These are phyloP conservation scores for Drosophila pseudoobscura DNA, from an alignment of 1,140 invertebrate genomes.

Conservation along the genomic window DNA sequence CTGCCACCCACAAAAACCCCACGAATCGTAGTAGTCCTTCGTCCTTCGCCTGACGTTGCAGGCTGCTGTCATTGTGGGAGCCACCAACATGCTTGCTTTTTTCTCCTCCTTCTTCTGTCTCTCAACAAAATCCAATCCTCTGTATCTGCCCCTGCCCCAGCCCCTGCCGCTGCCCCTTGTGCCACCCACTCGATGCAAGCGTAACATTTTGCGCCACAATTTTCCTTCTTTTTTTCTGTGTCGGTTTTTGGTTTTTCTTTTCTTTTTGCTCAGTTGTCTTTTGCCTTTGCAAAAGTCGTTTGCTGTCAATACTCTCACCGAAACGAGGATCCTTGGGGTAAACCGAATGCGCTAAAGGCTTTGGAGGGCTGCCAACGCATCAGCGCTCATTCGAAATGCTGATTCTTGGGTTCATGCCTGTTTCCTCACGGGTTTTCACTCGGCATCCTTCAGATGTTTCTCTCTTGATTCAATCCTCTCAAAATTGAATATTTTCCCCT, in stretches of 20 bases:
- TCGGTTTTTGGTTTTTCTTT: not conserved
- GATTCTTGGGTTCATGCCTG: no score
- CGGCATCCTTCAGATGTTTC: no score
- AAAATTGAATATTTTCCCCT: no score
- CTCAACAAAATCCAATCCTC: slow-evolving; percentile 33
- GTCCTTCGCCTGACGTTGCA: slow-evolving; percentile 73
- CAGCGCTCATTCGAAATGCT: no score
- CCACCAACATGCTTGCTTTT: slow-evolving; percentile 56
- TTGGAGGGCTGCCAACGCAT: no score
- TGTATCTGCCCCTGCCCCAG: slow-evolving; percentile 11
- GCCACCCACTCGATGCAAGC: slow-evolving; percentile 54
- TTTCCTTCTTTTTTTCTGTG: slow-evolving; percentile 38
- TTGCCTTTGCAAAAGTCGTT: slow-evolving; percentile 53
- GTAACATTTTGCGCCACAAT: slow-evolving; percentile 74
- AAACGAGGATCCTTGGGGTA: not conserved
- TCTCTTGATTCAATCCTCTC: no score
- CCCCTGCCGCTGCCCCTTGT: not conserved
- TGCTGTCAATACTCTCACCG: slow-evolving; percentile 25
- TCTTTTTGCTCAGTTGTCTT: slow-evolving; percentile 34
- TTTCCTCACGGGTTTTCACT: no score
- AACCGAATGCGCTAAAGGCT: not conserved
- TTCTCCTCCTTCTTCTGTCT: no score
- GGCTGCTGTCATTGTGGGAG: slow-evolving; percentile 72
- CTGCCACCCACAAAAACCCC: slow-evolving; percentile 1
- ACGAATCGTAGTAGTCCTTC: slow-evolving; percentile 33